Evolutionary conservation across 2,888 invertebrate species (phyloP), one percentile per base, ranked within the genome.

Genomic region (Drosophila antonietae): DNA sequence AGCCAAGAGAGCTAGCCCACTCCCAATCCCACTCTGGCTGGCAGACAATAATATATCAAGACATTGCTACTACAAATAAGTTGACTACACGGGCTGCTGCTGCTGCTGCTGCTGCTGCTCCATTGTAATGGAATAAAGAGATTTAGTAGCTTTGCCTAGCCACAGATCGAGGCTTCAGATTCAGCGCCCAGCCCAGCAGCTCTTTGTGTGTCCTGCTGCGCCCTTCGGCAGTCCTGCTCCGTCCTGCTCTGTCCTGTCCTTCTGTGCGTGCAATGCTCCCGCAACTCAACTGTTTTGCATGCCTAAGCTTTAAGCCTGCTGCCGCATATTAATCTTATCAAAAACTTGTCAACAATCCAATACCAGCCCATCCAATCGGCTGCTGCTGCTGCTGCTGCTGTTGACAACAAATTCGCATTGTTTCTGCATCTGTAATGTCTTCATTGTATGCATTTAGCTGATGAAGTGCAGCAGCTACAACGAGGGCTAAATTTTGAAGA

Each of bases 311-410:
- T 77, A 72, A 69, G 68, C 61, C 80, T 58, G 86, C 46, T 71
- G 75, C 81, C 72, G 80, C 87, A 83, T 88, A 84, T 84, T 86
- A 87, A 84, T 88, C 89, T 89, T 89, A 84, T 83, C 88, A 81
- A 83, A 89, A 89, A 85, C 89, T 85, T 85, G 89, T 85, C 84
- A 85, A 78, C 89, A 83, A 88, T 83, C 83, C 86, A 66, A 75
- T 74, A 51, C 33, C 63, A 60, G n/a, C 28, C 44, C 60, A 52
- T 62, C 56, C 72, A 71, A 75, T 83, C 62, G 53, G 35, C 46
- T 56, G 55, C 72, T 86, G 28, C 28, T 28, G 28, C 28, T 28
- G 28, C 28, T 28, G 23, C 23, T 23, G 20, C 20, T 28, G 23
- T 4, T 23, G 84, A 84, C 84, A 89, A 87, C 69, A 79, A 70